Conservation (phyloP, 1,140 invertebrate species). For the Drosophila malerkotliana region DNA sequence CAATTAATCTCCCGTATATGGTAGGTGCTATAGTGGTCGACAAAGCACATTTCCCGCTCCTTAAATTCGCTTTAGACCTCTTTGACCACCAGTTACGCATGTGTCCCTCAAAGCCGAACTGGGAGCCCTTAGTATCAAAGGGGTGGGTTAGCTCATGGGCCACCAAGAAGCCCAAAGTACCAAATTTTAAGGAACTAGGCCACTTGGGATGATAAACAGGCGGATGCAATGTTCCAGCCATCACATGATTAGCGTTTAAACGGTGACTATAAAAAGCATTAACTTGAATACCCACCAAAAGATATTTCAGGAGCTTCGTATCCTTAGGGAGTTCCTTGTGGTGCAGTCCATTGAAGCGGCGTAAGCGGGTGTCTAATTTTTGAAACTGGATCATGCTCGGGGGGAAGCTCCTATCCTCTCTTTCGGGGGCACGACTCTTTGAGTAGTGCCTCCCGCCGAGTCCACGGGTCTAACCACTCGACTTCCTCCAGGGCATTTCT, state of each 20-base stretch:
- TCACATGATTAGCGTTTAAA: conserved; percentile 75
- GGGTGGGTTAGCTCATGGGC: conserved; percentile 77
- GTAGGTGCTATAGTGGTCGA: conserved; percentile 87
- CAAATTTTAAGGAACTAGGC: conserved; percentile 72
- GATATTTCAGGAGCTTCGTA: conserved; percentile 64
- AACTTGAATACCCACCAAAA: conserved; percentile 68
- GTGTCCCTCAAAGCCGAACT: conserved; percentile 44
- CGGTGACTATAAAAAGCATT: conserved; percentile 76
- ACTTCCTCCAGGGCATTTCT: too few relatives aligned
- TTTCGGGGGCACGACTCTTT: too few relatives aligned
- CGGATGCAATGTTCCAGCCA: conserved; percentile 95
- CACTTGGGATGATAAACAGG: conserved; percentile 92
- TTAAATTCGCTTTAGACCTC: too few relatives aligned
- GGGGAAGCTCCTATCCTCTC: too few relatives aligned
- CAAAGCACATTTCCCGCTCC: too few relatives aligned
- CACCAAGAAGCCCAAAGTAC: conserved; percentile 67
- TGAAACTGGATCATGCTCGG: too few relatives aligned
- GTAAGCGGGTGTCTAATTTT: too few relatives aligned
- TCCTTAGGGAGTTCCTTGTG: too few relatives aligned
- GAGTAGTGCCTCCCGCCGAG: too few relatives aligned
- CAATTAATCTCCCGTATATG: conserved; percentile 85
- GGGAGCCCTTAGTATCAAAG: conserved; percentile 62
- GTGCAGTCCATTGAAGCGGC: too few relatives aligned
- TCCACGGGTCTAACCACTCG: too few relatives aligned
- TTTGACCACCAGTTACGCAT: too few relatives aligned